phyloP scores from a whole-genome alignment of 2,797 vertebrate genomes.

The Cuniculus paca region DNA sequence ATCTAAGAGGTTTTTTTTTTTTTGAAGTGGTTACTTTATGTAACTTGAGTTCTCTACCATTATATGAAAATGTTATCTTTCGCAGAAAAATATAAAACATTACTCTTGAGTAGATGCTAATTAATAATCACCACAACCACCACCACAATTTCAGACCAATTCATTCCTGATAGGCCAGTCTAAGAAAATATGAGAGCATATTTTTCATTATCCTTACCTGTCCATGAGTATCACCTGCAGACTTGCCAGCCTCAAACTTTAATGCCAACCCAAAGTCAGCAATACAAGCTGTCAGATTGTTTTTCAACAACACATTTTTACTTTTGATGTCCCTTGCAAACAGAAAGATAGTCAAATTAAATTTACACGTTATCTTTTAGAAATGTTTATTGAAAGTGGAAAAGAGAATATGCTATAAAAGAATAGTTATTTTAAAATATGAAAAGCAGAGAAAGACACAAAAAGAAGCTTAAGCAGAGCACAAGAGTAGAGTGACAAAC shows the following conservation, averaged over 20 bases:
- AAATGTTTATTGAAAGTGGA: neutral
- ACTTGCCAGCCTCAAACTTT: conserved; percentile 98
- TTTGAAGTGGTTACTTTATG: conserved; percentile 9
- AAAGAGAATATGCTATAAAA: conserved; percentile 41
- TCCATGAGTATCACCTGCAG: conserved; percentile 97
- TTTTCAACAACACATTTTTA: conserved; percentile 98
- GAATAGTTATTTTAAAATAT: conserved; percentile 49
- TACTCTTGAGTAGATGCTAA: conserved; percentile 8
- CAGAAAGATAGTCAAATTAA: conserved; percentile 67
- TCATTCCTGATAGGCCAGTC: neutral
- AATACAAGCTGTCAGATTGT: conserved; percentile 95
- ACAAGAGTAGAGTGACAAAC: neutral
- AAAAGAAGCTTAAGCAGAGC: neutral
- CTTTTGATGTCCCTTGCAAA: conserved; percentile 97
- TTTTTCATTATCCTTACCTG: conserved; percentile 91
- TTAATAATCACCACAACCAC: neutral
- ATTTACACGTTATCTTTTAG: conserved; percentile 59
- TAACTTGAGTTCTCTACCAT: neutral
- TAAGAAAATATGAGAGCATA: neutral
- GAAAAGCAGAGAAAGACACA: neutral
- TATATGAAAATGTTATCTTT: conserved; percentile 34
- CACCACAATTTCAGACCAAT: neutral
- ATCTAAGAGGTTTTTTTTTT: neutral
- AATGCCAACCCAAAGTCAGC: conserved; percentile 98
- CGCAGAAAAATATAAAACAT: conserved; percentile 45